Base-by-base conservation (phyloP, 2,113 vertebrate species). In the Aramus guarauna region DNA sequence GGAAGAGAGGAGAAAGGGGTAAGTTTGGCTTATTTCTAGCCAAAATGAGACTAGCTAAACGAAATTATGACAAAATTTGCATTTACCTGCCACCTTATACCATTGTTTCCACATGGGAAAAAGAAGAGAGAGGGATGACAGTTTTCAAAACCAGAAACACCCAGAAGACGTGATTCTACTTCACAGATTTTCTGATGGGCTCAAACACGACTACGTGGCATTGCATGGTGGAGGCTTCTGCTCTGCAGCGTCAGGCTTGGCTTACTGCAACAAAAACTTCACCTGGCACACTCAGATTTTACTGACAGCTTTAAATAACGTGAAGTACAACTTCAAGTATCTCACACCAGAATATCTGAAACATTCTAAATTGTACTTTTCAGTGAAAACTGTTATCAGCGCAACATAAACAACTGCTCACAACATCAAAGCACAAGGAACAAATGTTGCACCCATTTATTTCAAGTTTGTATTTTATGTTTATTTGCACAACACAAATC, bases 401-500 rank as follows among this genome's bases (percentile, higher is more conserved):
- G 9, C 60, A 91, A 53, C 32, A 82, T 12, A 53, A 91, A 79
- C 43, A 62, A 78, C 17, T 39, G 71, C 66, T 85, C 58, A 87
- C 41, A 81, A 6, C 5, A 11, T 67, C 63, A 58, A 95, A 85
- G 48, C 48, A n/a, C 21, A 90, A 95, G 5, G 22, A 92, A 93
- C 4, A 77, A 69, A 56, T 32, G 37, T 45, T 77, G 36, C 45
- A 91, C 29, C 18, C 45, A 24, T 74, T 93, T 58, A 82, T 91
- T 85, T 92, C 58, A 81, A 90, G 39, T 83, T 91, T 73, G 21
- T 56, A 92, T 83, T 86, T 96, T 23, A 91, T 34, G 58, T 96
- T 96, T 95, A 96, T 97, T 97, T 96, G 77, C 84, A 96, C 91
- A 94, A 89, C 77, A 96, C 74, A 97, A 73, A 76, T 73, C 13